Evolutionary conservation across 1,140 invertebrate species (phyloP).

Genomic region (Acromyrmex heyeri): DNA sequence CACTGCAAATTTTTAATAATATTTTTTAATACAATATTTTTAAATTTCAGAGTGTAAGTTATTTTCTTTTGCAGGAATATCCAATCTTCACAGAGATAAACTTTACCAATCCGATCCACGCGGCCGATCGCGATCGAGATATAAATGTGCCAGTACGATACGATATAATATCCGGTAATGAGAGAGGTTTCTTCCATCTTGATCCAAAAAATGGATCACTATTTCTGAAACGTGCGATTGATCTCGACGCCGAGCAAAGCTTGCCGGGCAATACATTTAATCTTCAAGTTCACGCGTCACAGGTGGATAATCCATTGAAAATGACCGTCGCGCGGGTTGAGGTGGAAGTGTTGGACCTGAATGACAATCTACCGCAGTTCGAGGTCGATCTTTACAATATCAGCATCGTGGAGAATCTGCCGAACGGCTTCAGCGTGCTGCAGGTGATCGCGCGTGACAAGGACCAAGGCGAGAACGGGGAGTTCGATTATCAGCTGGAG

Average conservation of each 20-base stretch:
- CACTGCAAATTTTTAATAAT: neutral
- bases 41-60: neutral
- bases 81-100: constrained; percentile 90
- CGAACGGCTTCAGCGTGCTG: constrained; percentile 91
- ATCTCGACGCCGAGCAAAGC: constrained; percentile 90
- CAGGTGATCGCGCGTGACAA: constrained; percentile 91
- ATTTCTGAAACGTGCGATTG: constrained; percentile 92
- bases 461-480: constrained; percentile 94
- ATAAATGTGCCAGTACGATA: constrained; percentile 91
- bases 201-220: constrained; percentile 91
- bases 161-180: constrained; percentile 92
- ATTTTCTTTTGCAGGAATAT: constrained; percentile 86
- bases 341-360: constrained; percentile 93
- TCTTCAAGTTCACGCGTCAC: constrained; percentile 92
- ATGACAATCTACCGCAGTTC: constrained; percentile 94
- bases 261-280: constrained; percentile 91
- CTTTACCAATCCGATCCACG: constrained; percentile 91
- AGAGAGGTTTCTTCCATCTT: constrained; percentile 90
- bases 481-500: constrained; percentile 93
- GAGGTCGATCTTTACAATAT: constrained; percentile 96
- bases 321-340: constrained; percentile 91
- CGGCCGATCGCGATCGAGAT: constrained; percentile 91
- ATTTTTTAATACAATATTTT: neutral
- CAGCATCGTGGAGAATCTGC: constrained; percentile 96
- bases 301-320: constrained; percentile 92